Conservation (phyloP, 2,888 invertebrate genomes). For the Drosophila falleni region DNA sequence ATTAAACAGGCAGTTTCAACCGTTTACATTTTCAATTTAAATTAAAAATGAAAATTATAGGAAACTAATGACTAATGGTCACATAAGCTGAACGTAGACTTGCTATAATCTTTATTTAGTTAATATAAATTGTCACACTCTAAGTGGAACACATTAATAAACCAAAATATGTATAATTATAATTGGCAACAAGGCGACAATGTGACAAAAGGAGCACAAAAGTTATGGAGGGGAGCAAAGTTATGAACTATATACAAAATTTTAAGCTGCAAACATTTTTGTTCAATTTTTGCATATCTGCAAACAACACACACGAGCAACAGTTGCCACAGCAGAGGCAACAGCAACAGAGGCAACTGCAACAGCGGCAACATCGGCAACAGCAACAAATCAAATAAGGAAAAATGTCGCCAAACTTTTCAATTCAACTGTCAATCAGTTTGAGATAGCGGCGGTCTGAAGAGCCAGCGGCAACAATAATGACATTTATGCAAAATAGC, state of each 20-base stretch:
- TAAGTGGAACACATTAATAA: conserved; percentile 55
- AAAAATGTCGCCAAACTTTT: conserved; percentile 84
- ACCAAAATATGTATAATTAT: conserved; percentile 45
- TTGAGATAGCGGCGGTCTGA: conserved; percentile 80
- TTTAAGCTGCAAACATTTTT: conserved; percentile 55
- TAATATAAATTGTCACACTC: conserved; percentile 39
- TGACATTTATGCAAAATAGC: conserved; percentile 80
- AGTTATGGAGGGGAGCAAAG: conserved; percentile 27
- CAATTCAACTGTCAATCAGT: conserved; percentile 85
- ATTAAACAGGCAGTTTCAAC: too few relatives aligned
- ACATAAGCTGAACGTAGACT: too few relatives aligned
- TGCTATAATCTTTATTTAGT: not conserved
- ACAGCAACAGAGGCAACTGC: conserved; percentile 22
- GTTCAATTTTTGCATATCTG: conserved; percentile 73
- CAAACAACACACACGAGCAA: conserved; percentile 13
- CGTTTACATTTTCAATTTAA: too few relatives aligned
- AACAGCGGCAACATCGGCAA: conserved; percentile 10
- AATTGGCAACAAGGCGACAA: conserved; percentile 46
- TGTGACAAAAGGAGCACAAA: not conserved
- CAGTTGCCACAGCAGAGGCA: conserved; percentile 17
- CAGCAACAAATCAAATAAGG: conserved; percentile 82
- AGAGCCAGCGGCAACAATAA: conserved; percentile 79
- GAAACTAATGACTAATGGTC: too few relatives aligned
- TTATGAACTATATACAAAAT: conserved; percentile 70
- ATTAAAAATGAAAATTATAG: too few relatives aligned